Evolutionary conservation across 2,797 vertebrate genomes (phyloP), one percentile per base, ranked within the genome.

Genomic region (Huso huso): DNA sequence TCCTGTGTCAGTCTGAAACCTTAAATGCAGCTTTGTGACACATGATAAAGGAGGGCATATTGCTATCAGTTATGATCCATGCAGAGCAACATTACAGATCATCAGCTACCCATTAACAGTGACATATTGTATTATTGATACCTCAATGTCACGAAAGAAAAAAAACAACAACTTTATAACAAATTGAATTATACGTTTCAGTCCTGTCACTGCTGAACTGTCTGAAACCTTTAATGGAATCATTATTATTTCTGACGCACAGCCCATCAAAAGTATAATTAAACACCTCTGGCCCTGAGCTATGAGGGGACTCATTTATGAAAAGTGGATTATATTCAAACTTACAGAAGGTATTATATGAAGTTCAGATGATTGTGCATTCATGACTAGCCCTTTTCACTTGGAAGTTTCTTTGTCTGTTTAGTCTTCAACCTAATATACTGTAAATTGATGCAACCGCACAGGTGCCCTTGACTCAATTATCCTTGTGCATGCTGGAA

Each of bases 171-270:
- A 18, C 18, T 18, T 37, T 37, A 37, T 5, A 37, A 37, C 3
- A 0, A 37, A 37, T 37, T 37, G 37, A 37, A 37, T 37, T 37
- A 5, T 37, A 55, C 9, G 7, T 55, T 10, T 55, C n/a, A n/a
- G 9, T 10, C 53, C 53, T n/a, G n/a, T 55, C 53, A 10, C 7
- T 55, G 53, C 53, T 55, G 53, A 55, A 55, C 53, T 6, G 53
- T 55, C 53, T 55, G 53, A 55, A 55, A 9, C 53, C 53, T 55
- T 12, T 55, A 55, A 55, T 55, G 53, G 53, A 55, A n/a, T 55
- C 53, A 55, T 55, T 55, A 55, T n/a, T 55, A 55, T 55, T n/a
- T 55, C 53, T 6, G 53, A 55, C 9, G 3, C n/a, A 55, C 7
- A 4, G 53, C 53, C 53, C 1, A 7, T 55, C 53, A 55, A 10